These are phyloP conservation scores for Diaprepes abbreviatus DNA, from an alignment of 2,888 invertebrate genomes.

Conservation along the genomic window DNA sequence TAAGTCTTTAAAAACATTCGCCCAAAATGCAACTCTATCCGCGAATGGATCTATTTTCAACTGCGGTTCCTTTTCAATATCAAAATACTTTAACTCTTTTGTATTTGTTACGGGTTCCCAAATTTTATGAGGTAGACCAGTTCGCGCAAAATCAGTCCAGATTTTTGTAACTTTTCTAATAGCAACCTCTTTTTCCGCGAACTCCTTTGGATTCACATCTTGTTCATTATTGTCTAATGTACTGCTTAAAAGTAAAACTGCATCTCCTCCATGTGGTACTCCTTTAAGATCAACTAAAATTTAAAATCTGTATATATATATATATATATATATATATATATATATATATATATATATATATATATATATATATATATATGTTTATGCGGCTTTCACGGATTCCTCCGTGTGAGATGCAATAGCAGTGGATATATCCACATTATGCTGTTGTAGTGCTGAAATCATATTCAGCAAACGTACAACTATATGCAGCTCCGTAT, in stretches of 20 bases:
- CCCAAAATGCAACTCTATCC: slow-evolving; percentile 21
- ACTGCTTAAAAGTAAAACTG: not conserved
- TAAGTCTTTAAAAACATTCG: not conserved
- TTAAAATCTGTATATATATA: too few species aligned
- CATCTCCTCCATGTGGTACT: not conserved
- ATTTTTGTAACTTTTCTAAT: slow-evolving; percentile 17
- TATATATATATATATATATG: too few species aligned
- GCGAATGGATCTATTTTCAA: slow-evolving; percentile 8
- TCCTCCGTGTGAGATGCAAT: too few species aligned
- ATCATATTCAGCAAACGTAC: too few species aligned
- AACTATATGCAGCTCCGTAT: too few species aligned
- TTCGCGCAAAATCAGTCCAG: slow-evolving; percentile 37
- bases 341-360: too few species aligned
- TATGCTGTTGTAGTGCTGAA: too few species aligned
- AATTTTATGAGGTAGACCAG: slow-evolving; percentile 20
- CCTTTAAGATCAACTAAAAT: not conserved
- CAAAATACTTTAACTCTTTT: slow-evolving; percentile 7
- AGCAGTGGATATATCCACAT: too few species aligned
- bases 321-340: too few species aligned
- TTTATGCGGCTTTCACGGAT: too few species aligned
- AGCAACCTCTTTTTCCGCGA: not conserved
- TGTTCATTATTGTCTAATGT: not conserved
- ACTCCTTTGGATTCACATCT: not conserved
- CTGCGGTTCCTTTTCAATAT: slow-evolving; percentile 6
- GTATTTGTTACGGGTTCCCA: slow-evolving; percentile 30